Base-by-base conservation (phyloP, 1,140 invertebrate species). In the Drosophila tani region DNA sequence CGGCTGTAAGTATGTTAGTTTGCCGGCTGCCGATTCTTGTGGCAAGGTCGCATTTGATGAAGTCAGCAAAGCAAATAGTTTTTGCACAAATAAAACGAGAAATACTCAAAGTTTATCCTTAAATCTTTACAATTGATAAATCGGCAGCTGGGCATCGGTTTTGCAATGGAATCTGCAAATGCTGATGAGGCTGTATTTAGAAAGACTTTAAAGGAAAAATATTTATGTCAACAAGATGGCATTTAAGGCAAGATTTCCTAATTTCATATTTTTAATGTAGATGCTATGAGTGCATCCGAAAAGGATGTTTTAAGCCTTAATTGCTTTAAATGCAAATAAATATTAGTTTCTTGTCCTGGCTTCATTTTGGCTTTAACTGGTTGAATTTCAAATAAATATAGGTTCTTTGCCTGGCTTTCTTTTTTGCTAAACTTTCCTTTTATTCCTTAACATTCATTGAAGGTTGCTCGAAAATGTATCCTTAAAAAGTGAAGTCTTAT, bases 41-140 rank as follows among this genome's bases (percentile, higher is more conserved):
- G 67, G 69, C 69, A 73, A 73, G 67, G 69, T 73, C 69, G 11
- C 67, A 43, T 71, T 73, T 60, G 38, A 71, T 60, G 69, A 73
- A 50, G 69, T 59, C 69, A 73, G 66, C 67, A 71, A 24, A 14
- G 47, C 14, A 21, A 65, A 45, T 69, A 53, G 67, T 65, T 65
- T 21, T 19, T 14, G 11, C 32, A 5, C 17, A 45, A 55, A 32
- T 27, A 24, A 12, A 9, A n/a, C 32, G 45, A 49, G 43, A 41
- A 69, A n/a, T 27, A 12, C 53, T 29, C 12, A 32, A 50, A 71
- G 19, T 51, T 50, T 38, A 51, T 59, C 45, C 51, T 70, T 70
- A 70, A 70, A 43, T 50, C 51, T 70, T 43, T 12, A 17, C 45
- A 49, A 50, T 57, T 43, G 67, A 59, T 73, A 29, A 43, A 51